These are phyloP conservation scores for Dasypogon diadema DNA, from an alignment of 2,888 invertebrate genomes.

Conservation along the genomic window DNA sequence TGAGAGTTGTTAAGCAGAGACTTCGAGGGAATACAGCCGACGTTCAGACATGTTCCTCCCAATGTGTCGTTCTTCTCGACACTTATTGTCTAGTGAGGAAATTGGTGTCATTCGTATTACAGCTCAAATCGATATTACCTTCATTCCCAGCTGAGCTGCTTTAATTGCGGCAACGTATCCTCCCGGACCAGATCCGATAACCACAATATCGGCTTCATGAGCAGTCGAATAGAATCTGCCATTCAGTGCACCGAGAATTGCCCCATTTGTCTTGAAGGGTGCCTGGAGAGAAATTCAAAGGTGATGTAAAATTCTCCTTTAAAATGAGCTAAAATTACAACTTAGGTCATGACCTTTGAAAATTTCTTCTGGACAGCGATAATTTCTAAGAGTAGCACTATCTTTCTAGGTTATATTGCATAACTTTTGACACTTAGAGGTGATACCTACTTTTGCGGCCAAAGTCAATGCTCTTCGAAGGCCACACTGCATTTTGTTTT, in stretches of 20 bases:
- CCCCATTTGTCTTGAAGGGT: conserved; percentile 65
- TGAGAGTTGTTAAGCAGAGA: conserved; percentile 95
- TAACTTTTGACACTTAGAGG: conserved; percentile 26
- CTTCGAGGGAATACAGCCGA: conserved; percentile 99
- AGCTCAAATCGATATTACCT: conserved; percentile 71
- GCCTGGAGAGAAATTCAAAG: conserved; percentile 60
- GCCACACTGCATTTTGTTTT: conserved; percentile 54
- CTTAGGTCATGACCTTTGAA: conserved; percentile 30
- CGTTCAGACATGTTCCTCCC: conserved; percentile 98
- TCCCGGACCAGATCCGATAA: conserved; percentile 98
- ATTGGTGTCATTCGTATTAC: background rate
- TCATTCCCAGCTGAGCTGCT: conserved; percentile 97
- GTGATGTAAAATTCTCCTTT: background rate
- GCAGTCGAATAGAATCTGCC: conserved; percentile 77
- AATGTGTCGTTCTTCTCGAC: conserved; percentile 94
- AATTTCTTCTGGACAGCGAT: background rate
- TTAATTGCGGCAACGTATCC: conserved; percentile 99
- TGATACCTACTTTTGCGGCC: conserved; percentile 52
- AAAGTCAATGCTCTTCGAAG: conserved; percentile 51
- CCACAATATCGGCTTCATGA: conserved; percentile 92
- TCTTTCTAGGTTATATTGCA: conserved; percentile 52
- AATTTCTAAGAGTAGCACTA: background rate
- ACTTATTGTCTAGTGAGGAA: conserved; percentile 83
- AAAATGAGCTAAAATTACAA: background rate
- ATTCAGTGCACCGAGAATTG: conserved; percentile 66